Evolutionary conservation across 2,888 invertebrate species (phyloP), one percentile per base, ranked within the genome.

Genomic region (Notocelia uddmanniana): DNA sequence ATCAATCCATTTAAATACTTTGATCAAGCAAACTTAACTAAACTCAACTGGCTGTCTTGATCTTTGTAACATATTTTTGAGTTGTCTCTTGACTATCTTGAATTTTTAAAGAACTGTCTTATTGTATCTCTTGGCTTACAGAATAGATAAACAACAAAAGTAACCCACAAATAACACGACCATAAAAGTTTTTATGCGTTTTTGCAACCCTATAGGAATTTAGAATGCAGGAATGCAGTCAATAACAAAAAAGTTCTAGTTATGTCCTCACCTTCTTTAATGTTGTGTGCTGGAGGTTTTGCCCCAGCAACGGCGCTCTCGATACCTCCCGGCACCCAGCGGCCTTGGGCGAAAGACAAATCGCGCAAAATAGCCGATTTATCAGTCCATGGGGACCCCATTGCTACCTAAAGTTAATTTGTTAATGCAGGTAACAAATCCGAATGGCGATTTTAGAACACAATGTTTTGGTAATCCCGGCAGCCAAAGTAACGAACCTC

Each of bases 331-430:
- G 89, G 89, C 6, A 89, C 84, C 2, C 75, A 76, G n/a, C 78
- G 75, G 15, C 88, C 88, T 69, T 90, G 90, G 0, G 86, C 89
- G 41, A 82, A 74, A 0, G 85, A 84, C 19, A 90, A 75, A 57
- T 90, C 90, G 2, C 81, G 80, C 76, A 85, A 76, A 48, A 90
- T 86, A 1, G 83, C 83, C 2, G 80, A 78, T 37, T 85, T 74
- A 55, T 76, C 85, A 3, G 79, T 86, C 89, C 90, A 89, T 15
- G 75, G 71, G 11, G 74, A 68, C 52, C n/a, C 66, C 71, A 71
- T 71, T 41, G 37, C 41, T 57, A 23, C 6, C 21, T 13, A 18
- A 37, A 8, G 37, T 3, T 34, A n/a, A 66, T n/a, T 21, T 23
- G 13, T n/a, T 23, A 19, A 52, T 54, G 6, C 10, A n/a, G 0